Evolutionary conservation across 1,140 invertebrate genomes (phyloP), one percentile per base, ranked within the genome.

Genomic region (Drosophila watanabei): DNA sequence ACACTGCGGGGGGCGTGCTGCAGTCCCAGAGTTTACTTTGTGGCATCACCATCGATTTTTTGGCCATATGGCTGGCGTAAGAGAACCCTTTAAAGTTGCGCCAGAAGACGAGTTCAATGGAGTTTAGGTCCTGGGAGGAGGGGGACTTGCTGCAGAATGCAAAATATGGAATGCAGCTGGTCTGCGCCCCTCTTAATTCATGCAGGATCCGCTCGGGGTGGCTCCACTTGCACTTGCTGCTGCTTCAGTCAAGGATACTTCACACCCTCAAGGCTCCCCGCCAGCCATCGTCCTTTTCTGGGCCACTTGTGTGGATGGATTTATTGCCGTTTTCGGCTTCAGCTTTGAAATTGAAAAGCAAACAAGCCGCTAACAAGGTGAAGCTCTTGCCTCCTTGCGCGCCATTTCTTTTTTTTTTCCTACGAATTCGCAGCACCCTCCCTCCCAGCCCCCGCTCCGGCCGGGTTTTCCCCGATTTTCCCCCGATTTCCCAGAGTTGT

Each of bases 311-410:
- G 54, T 52, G 68, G 77, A 72, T 80, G 86, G 85, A 89, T 89
- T 89, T 89, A 89, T 89, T 89, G 85, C 85, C 85, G 81, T 89
- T 89, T 89, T 89, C 81, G 85, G 79, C 85, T 89, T 71, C 81
- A 89, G 85, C 73, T 75, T 73, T 63, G 86, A 83, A 89, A 89
- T 89, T 89, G 85, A 89, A 89, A 89, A 89, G 85, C 85, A 89
- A 89, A 89, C 85, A 89, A 90, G 85, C 85, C 81, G 85, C 85
- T 88, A 88, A 88, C 85, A 88, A 88, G 85, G 85, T 88, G 86
- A 85, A 82, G 82, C 79, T 82, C 72, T 63, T 41, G 59, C 63
- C 82, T 57, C 58, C 73, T 62, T 72, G 81, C 72, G 24, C 54
- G 63, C 70, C 65, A 79, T 85, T 87, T 82, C 81, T 75, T 65